phyloP scores from a whole-genome alignment of 2,888 invertebrate genomes.

The Cremastinae sp. region DNA sequence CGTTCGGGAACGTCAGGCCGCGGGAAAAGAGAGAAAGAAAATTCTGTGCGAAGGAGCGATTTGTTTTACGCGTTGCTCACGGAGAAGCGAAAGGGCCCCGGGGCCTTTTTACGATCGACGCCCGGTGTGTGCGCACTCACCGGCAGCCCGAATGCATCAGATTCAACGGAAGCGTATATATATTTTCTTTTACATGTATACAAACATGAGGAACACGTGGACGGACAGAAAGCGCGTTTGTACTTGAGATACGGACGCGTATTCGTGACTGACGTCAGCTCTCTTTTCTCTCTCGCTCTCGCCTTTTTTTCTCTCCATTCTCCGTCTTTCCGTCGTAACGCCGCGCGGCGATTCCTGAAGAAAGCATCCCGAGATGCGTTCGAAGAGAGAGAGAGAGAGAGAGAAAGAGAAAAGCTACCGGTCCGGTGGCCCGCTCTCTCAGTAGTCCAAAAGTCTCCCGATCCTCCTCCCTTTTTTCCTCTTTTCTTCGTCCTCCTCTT shows the following conservation, averaged over 20 bases:
- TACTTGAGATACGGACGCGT: conserved; percentile 35
- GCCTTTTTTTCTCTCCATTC: conserved; percentile 4
- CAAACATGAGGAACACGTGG: not conserved
- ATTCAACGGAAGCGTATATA: conserved; percentile 28
- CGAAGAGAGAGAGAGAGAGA: conserved; percentile 23
- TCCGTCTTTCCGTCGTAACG: conserved; percentile 16
- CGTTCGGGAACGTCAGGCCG: conserved; percentile 17
- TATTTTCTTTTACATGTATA: not conserved
- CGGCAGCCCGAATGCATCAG: conserved; percentile 52
- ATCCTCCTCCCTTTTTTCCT: too few species aligned
- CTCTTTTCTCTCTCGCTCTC: conserved; percentile 32
- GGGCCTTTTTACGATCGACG: conserved; percentile 67
- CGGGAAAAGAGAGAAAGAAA: conserved; percentile 40
- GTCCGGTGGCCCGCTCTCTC: conserved; percentile 30
- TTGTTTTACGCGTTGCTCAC: conserved; percentile 59
- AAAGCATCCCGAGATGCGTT: conserved; percentile 3
- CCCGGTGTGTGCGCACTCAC: conserved; percentile 49
- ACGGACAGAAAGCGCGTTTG: conserved; percentile 21
- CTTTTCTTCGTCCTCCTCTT: conserved; percentile 14
- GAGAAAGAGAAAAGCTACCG: conserved; percentile 33
- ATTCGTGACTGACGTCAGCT: conserved; percentile 50
- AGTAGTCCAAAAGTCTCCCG: conserved; percentile 21
- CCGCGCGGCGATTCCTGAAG: not conserved
- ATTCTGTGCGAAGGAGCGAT: conserved; percentile 45
- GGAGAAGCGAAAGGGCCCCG: conserved; percentile 56